phyloP scores from a whole-genome alignment of 2,888 invertebrate genomes.

The Hipparchia semele region DNA sequence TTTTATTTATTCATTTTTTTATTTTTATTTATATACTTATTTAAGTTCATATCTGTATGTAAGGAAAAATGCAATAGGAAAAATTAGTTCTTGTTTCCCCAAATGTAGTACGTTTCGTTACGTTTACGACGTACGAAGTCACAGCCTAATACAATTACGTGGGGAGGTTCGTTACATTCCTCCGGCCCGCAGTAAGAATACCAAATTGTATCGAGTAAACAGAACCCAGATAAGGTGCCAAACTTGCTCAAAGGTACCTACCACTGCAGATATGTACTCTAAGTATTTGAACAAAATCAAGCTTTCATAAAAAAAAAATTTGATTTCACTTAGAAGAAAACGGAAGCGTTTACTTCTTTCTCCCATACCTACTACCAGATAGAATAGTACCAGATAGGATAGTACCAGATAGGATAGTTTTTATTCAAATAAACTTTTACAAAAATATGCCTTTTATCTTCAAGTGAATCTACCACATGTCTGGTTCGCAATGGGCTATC shows the following conservation, averaged over 20 bases:
- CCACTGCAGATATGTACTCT: slow-evolving; percentile 5
- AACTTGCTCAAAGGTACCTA: slow-evolving; percentile 5
- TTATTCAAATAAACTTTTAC: too few relatives aligned
- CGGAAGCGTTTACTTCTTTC: too few relatives aligned
- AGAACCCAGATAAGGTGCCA: slow-evolving; percentile 13
- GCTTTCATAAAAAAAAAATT: not conserved
- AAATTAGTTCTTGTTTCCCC: not conserved
- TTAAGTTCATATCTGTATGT: too few relatives aligned
- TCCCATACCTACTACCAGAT: too few relatives aligned
- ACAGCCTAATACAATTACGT: slow-evolving; percentile 45
- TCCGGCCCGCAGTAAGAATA: slow-evolving; percentile 37
- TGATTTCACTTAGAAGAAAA: too few relatives aligned
- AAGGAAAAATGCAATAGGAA: slow-evolving; percentile 24
- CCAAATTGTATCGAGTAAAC: slow-evolving; percentile 22
- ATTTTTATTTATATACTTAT: too few relatives aligned
- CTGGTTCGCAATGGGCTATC: too few relatives aligned
- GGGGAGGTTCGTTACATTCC: slow-evolving; percentile 52
- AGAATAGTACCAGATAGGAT: too few relatives aligned
- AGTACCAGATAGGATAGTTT: too few relatives aligned
- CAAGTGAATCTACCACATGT: too few relatives aligned
- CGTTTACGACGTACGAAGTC: slow-evolving; percentile 15
- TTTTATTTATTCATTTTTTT: too few relatives aligned
- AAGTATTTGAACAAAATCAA: not conserved
- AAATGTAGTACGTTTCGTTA: slow-evolving; percentile 2
- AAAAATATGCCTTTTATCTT: too few relatives aligned